Evolutionary conservation across 1,140 invertebrate genomes (phyloP), one percentile per base, ranked within the genome.

Genomic region (Drosophila novamexicana): DNA sequence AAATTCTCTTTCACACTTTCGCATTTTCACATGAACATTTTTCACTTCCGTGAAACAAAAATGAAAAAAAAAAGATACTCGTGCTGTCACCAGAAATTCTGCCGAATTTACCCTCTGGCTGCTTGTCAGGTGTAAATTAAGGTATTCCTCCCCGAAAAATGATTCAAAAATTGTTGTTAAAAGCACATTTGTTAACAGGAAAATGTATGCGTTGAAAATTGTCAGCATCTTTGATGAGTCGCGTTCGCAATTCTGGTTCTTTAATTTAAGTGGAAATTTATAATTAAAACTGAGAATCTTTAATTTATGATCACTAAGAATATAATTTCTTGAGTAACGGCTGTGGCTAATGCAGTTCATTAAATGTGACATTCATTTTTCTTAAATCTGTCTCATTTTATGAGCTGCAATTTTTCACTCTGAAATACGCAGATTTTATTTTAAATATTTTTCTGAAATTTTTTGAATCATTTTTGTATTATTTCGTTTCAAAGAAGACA

Each of bases 101-200:
- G 59, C 22, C 47, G 47, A 81, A 69, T 64, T 81, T 22, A 22
- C 22, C 22, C n/a, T 22, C 22, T 29, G 7, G 40, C 59, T 56
- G 63, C 63, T 76, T 83, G 58, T 68, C 80, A 83, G 76, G 77
- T 85, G 73, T 49, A 77, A 47, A 34, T 32, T 52, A 32, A 7
- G 7, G 18, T 12, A 37, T 63, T 22, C 53, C 39, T 44, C 40
- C 10, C 9, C 29, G 16, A 8, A 52, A 74, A 72, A 57, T 59
- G 64, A 75, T 36, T 77, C 52, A 59, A 69, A 36, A 68, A n/a
- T 56, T 29, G 22, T 16, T 49, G 42, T 68, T 61, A 59, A 75
- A 58, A 53, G 18, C 9, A 59, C 16, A 44, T 52, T 59, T 45
- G 37, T 70, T 78, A 54, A 66, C 22, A 36, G n/a, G 1, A 36